Evolutionary conservation across 2,113 vertebrate species (phyloP), one percentile per base, ranked within the genome.

Genomic region (Siphamia tubifer): DNA sequence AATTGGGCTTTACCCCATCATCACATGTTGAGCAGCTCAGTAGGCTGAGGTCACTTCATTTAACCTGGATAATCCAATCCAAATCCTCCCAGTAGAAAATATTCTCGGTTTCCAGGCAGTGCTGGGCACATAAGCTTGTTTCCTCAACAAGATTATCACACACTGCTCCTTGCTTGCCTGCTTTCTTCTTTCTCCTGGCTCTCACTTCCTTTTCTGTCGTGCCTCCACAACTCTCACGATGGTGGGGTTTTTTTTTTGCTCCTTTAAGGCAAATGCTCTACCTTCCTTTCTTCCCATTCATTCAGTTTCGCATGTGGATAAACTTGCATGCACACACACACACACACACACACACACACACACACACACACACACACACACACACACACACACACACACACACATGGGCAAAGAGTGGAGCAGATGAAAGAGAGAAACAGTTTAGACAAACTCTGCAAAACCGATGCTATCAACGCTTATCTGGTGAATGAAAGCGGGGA

Each of bases 141-240:
- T 88, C 64, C 83, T 84, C 77, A 71, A 84, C 81, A 66, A 80
- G 85, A 90, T 90, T 87, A 86, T 85, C 79, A 77, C 80, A 84
- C 77, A 56, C 48, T n/a, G 62, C 78, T 63, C 61, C 72, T 77
- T 39, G 40, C 53, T 64, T 56, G 49, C 17, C 28, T 68, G 58
- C 70, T 58, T 75, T 85, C 66, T 67, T 39, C 42, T 82, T 8
- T 78, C 61, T 35, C 21, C 48, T 55, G 32, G 42, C 70, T 44
- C 64, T 80, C 66, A 24, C 43, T 40, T 69, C 16, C 16, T 74
- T 38, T 68, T n/a, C 40, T 54, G 34, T 53, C 7, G 16, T 53
- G 43, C 35, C 44, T 45, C 63, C 51, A 32, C 17, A 44, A 8
- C 58, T 53, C 45, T 55, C 68, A 64, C 40, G 16, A 49, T 39